Conservation (phyloP, 1,140 invertebrate species). For the Sitodiplosis mosellana region DNA sequence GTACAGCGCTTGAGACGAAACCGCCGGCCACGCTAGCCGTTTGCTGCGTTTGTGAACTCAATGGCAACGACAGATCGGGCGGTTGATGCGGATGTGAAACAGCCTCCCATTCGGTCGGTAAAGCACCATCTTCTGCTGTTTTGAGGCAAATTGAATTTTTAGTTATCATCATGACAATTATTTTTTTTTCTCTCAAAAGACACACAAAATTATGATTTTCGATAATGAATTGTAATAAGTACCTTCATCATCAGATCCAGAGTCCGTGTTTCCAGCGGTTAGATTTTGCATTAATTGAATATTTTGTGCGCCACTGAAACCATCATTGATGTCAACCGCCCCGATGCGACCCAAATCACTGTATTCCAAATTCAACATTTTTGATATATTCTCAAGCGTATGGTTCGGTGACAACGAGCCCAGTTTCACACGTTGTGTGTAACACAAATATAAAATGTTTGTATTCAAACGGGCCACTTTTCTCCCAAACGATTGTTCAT, state of each 20-base stretch:
- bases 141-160: background rate
- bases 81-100: slow-evolving; percentile 28
- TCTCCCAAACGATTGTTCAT: slow-evolving; percentile 48
- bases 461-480: slow-evolving; percentile 61
- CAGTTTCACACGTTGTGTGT: slow-evolving; percentile 52
- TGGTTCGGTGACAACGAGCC: slow-evolving; percentile 42
- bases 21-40: slow-evolving; percentile 39
- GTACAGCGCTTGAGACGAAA: slow-evolving; percentile 41
- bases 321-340: slow-evolving; percentile 16
- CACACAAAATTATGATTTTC: no score
- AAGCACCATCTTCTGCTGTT: slow-evolving; percentile 33
- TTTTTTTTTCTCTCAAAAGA: no score
- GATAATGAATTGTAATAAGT: no score
- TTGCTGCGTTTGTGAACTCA: slow-evolving; percentile 29
- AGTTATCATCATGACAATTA: background rate
- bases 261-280: slow-evolving; percentile 37
- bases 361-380: slow-evolving; percentile 42
- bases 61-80: slow-evolving; percentile 10
- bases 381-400: slow-evolving; percentile 54
- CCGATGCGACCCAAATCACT: slow-evolving; percentile 43
- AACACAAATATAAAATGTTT: slow-evolving; percentile 64
- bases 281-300: slow-evolving; percentile 36
- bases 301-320: slow-evolving; percentile 30
- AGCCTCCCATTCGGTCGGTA: slow-evolving; percentile 47
- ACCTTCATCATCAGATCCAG: slow-evolving; percentile 34